Base-by-base conservation (phyloP, 2,797 vertebrate genomes). In the Neopelma chrysocephalum region DNA sequence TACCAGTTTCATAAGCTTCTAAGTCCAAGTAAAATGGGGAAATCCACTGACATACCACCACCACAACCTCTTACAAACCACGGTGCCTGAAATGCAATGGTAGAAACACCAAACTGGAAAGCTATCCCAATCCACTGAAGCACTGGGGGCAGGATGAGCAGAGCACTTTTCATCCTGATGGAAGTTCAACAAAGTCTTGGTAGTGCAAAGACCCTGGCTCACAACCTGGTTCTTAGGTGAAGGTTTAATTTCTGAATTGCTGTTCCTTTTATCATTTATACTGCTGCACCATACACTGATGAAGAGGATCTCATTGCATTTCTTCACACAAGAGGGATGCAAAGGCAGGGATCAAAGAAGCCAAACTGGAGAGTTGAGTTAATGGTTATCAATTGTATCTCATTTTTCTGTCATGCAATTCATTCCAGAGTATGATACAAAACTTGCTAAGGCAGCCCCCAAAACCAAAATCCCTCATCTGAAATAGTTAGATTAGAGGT, bases 401-500 rank as follows among this genome's bases (percentile, higher is more conserved):
- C 4, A 1, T 18, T 94, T 91, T 84, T 65, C 64, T 77, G 22
- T 51, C 77, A 66, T 13, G 15, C 20, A 73, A 40, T 89, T 78
- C 15, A 65, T 57, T 57, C 34, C 12, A 7, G 27, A 82, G 26
- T 47, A 80, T 0, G 0, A 77, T 10, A 70, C 2, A 87, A 77
- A 77, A 82, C 77, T 77, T 77, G 18, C 34, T 45, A 87, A 71
- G 61, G 60, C 48, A 87, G 81, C 25, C 56, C 71, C 53, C 71
- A 84, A 77, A 89, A 72, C 17, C 40, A 57, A 65, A 92, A 57
- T 80, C 88, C 53, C 60, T 80, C 40, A 56, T 89, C 53, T 69
- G 78, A 95, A 92, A 90, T 87, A 84, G 18, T 60, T 62, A 64
- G 79, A 88, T 88, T 68, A 87, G 64, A 82, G 54, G 36, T 73